These are phyloP conservation scores for Patagioenas fasciata DNA, from an alignment of 2,113 vertebrate species.

Conservation along the genomic window DNA sequence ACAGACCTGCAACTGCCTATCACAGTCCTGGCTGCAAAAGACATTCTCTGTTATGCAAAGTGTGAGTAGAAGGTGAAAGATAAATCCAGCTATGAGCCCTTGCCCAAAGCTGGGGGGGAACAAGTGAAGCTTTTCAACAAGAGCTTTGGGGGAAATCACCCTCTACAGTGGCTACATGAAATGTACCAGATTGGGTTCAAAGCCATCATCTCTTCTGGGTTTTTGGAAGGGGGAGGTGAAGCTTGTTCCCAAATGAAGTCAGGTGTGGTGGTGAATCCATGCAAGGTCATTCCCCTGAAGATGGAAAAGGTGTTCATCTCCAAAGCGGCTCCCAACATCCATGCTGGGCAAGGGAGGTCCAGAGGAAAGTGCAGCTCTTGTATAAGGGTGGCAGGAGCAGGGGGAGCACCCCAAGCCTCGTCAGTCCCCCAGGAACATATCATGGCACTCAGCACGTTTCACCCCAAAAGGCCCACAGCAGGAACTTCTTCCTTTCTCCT, in stretches of 20 bases:
- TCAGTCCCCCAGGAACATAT: background rate
- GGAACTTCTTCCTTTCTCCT: background rate
- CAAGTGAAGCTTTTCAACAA: background rate
- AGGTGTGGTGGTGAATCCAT: background rate
- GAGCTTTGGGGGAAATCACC: background rate
- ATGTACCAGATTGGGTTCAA: background rate
- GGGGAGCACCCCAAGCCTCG: background rate
- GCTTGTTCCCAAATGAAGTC: background rate
- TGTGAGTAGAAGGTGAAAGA: background rate
- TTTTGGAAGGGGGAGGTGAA: background rate
- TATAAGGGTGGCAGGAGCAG: background rate
- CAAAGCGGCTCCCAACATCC: background rate
- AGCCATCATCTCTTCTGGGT: background rate
- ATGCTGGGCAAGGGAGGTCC: background rate
- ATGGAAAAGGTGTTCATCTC: background rate
- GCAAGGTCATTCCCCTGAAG: background rate
- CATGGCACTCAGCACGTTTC: background rate
- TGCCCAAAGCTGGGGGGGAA: background rate
- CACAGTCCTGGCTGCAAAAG: background rate
- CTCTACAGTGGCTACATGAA: accelerated
- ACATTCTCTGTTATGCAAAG: background rate
- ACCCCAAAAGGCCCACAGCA: accelerated
- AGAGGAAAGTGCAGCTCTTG: background rate
- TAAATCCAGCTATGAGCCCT: background rate
- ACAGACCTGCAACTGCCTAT: background rate